Conservation (phyloP, 2,888 invertebrate species). For the Bunonema sp. region DNA sequence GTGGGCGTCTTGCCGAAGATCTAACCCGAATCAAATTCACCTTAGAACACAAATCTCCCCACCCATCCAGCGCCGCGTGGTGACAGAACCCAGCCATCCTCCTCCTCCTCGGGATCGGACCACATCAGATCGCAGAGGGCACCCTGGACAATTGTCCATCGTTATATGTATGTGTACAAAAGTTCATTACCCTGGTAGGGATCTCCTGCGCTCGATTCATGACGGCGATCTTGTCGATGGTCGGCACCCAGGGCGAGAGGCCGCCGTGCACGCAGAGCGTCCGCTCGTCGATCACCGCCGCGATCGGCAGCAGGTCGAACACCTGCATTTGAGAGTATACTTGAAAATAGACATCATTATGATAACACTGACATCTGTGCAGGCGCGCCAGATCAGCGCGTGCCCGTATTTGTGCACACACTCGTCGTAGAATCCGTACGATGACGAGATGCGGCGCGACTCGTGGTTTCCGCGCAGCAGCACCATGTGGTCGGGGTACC, state of each 20-base stretch:
- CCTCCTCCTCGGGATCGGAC: constrained; percentile 97
- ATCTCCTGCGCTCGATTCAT: constrained; percentile 23
- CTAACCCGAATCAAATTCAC: constrained; percentile 52
- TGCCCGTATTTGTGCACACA: constrained; percentile 98
- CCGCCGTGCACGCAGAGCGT: constrained; percentile 94
- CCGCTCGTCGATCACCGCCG: constrained; percentile 92
- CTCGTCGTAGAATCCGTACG: constrained; percentile 59
- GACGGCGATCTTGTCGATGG: constrained; percentile 57
- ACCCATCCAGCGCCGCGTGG: constrained; percentile 42
- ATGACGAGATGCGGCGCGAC: constrained; percentile 92
- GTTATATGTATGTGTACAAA: constrained; percentile 3
- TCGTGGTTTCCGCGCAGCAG: constrained; percentile 92
- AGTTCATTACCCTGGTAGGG: constrained; percentile 13
- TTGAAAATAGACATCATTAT: not conserved
- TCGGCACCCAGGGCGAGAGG: constrained; percentile 83
- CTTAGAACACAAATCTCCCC: constrained; percentile 8
- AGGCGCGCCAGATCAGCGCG: constrained; percentile 93
- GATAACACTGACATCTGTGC: constrained; percentile 46
- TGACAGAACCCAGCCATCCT: constrained; percentile 55
- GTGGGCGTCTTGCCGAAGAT: constrained; percentile 85
- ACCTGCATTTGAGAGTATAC: too few species aligned
- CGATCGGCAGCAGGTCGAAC: constrained; percentile 88
- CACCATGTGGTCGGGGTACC: constrained; percentile 69
- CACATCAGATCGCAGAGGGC: constrained; percentile 94
- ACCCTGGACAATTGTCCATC: constrained; percentile 64